Evolutionary conservation across 2,797 vertebrate genomes (phyloP).

Genomic region (Gorsachius magnificus): DNA sequence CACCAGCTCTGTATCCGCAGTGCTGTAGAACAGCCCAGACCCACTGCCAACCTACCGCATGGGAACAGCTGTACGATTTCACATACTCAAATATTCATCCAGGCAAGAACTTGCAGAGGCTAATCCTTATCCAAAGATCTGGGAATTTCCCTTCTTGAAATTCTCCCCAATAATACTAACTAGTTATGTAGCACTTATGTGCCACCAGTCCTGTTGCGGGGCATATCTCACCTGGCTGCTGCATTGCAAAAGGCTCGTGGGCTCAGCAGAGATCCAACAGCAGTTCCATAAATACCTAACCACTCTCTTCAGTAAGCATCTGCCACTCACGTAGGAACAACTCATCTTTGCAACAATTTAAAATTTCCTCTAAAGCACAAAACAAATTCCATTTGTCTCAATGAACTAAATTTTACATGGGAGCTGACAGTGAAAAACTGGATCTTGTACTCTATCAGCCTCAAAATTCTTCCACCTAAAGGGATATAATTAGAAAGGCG

Average conservation of each 20-base stretch:
- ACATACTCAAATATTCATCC: neutral
- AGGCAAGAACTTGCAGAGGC: neutral
- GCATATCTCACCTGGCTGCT: neutral
- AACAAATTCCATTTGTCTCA: neutral
- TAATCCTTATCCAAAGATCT: slow-evolving; percentile 8
- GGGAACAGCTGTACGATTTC: neutral
- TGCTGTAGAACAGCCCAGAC: neutral
- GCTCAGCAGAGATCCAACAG: neutral
- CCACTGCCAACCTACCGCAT: neutral
- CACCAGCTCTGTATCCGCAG: neutral
- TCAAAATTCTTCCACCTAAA: neutral
- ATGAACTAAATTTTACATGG: neutral
- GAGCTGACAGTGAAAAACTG: neutral
- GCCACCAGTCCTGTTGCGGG: neutral
- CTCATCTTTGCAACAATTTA: neutral
- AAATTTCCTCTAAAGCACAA: neutral
- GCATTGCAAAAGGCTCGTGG: neutral
- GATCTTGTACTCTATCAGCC: neutral
- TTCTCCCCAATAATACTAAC: neutral
- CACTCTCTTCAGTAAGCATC: neutral
- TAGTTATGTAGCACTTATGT: neutral
- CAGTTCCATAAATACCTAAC: neutral
- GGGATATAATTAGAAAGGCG: fast-evolving
- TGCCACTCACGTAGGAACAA: neutral
- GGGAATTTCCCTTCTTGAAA: slow-evolving; percentile 23